These are phyloP conservation scores for Xenentodon cancila DNA, from an alignment of 2,797 vertebrate species.

Conservation along the genomic window DNA sequence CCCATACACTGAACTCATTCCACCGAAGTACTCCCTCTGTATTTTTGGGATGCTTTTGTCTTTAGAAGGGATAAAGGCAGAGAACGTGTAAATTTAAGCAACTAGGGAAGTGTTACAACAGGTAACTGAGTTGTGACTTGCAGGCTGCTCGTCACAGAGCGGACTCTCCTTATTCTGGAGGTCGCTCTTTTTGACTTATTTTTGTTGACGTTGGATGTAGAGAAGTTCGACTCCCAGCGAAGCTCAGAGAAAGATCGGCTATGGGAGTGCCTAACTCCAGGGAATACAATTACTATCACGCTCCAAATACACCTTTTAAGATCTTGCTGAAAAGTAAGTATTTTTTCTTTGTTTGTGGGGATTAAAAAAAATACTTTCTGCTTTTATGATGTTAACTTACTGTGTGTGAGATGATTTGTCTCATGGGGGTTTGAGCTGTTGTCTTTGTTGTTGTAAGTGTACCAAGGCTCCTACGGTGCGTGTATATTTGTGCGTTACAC, in stretches of 20 bases:
- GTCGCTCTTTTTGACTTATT: slow-evolving; percentile 14
- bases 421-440: too few species aligned
- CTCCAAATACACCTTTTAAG: slow-evolving; percentile 63
- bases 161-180: slow-evolving; percentile 3
- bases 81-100: slow-evolving; percentile 35
- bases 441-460: too few species aligned
- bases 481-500: too few species aligned
- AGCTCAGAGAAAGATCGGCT: slow-evolving; percentile 21
- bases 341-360: not conserved
- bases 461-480: too few species aligned
- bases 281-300: slow-evolving; percentile 73
- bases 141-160: not conserved
- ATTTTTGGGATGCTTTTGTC: slow-evolving; percentile 48
- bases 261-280: slow-evolving; percentile 85
- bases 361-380: not conserved
- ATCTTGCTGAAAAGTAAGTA: slow-evolving; percentile 81
- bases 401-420: too few species aligned
- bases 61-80: slow-evolving; percentile 41
- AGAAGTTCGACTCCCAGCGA: slow-evolving; percentile 28
- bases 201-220: slow-evolving; percentile 44
- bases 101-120: slow-evolving; percentile 35
- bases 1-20: slow-evolving; percentile 25
- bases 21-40: slow-evolving; percentile 39
- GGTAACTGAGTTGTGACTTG: slow-evolving; percentile 6
- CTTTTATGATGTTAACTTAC: not conserved